Evolutionary conservation across 2,888 invertebrate genomes (phyloP), one percentile per base, ranked within the genome.

Genomic region (Hyposoter didymator): DNA sequence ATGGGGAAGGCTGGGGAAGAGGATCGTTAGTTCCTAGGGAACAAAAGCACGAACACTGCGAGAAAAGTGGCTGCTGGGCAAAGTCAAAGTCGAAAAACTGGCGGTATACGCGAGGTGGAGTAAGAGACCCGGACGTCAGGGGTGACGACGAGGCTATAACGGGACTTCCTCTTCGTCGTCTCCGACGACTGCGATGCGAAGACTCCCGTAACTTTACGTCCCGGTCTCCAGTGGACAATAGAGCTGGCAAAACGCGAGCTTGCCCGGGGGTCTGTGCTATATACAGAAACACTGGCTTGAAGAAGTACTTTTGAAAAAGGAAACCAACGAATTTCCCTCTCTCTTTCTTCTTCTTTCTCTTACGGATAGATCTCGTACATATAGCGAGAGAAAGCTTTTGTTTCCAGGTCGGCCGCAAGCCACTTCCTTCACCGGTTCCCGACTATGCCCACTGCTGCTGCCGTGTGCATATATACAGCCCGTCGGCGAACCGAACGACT

Each of bases 201-300:
- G 59, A 76, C 52, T 76, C 78, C 69, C 85, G 81, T 75, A 84
- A 83, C 75, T 87, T 82, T 80, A 66, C 78, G 73, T 82, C 78
- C 85, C 88, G 90, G 89, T 90, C 89, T 90, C 89, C 78, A 22
- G 70, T 64, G 85, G 76, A 84, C 86, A 85, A 87, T 74, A 84
- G 87, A 89, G 52, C 82, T 87, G 78, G 88, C 86, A 75, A 86
- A 86, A 81, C 78, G 86, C 78, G 81, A 39, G 76, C 75, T 81
- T 35, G 79, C 74, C 87, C 81, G 74, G 85, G 49, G 66, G 43
- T 72, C 75, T 80, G 72, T 73, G 64, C 80, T 72, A 78, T 72
- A 78, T 66, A 72, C 79, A 39, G 79, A 73, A 80, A 78, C 84
- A 69, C 69, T 66, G 74, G 47, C 76, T 28, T 70, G 73, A 85